Evolutionary conservation across 1,140 invertebrate species (phyloP).

Genomic region (Thaumetopoea pityocampa): DNA sequence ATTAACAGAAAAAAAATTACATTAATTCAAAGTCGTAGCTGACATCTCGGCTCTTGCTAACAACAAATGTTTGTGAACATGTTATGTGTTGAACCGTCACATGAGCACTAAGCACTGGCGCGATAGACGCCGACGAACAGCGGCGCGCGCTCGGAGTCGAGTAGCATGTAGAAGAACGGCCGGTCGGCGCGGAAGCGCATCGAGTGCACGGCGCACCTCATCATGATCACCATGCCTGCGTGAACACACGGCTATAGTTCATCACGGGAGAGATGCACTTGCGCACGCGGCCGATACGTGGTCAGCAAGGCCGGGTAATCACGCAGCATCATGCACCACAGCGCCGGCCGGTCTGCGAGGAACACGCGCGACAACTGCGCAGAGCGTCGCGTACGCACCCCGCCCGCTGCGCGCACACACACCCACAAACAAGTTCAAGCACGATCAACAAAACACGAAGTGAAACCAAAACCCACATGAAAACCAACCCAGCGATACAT

Average conservation of each 20-base stretch:
- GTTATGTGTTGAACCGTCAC: not conserved
- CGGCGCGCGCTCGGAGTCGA: conserved; percentile 21
- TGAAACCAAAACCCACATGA: conserved; percentile 11
- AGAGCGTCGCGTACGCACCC: conserved; percentile 35
- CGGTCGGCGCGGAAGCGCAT: conserved; percentile 42
- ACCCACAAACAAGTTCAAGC: conserved; percentile 16
- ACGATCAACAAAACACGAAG: conserved; percentile 9
- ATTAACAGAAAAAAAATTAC: too few species aligned
- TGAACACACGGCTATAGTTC: conserved; percentile 39
- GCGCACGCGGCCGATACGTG: conserved; percentile 16
- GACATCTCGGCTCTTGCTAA: not conserved
- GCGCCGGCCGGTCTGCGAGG: conserved; percentile 40
- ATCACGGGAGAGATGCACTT: conserved; percentile 17
- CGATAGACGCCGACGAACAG: conserved; percentile 33
- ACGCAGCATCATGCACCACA: conserved; percentile 37
- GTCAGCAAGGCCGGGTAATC: conserved; percentile 15
- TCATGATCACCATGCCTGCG: conserved; percentile 59
- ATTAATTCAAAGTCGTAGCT: not conserved
- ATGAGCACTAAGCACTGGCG: conserved; percentile 10
- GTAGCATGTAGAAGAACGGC: conserved; percentile 48
- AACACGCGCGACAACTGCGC: conserved; percentile 19
- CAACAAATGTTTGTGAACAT: not conserved
- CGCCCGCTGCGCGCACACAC: conserved; percentile 30
- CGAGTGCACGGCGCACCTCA: conserved; percentile 42
- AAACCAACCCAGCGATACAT: too few species aligned